These are phyloP conservation scores for Dissostichus mawsoni DNA, from an alignment of 2,113 vertebrate species.

Conservation along the genomic window DNA sequence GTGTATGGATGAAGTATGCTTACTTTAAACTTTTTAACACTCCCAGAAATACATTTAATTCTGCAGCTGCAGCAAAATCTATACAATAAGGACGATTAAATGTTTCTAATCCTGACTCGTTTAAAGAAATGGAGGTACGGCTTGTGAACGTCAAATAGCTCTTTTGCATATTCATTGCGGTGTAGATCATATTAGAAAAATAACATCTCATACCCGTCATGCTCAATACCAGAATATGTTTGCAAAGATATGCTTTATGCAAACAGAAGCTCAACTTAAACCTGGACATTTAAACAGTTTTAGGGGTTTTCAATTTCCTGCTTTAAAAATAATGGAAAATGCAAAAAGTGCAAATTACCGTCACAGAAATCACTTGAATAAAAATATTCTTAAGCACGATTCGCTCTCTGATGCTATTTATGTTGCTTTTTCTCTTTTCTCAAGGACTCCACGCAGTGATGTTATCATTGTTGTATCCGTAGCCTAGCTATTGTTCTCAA, in stretches of 20 bases:
- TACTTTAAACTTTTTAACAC: not conserved
- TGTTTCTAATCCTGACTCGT: not conserved
- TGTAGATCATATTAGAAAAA: not conserved
- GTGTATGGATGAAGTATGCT: not conserved
- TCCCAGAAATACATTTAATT: not conserved
- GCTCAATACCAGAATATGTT: not conserved
- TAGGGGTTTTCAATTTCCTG: not conserved
- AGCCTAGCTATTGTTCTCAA: constrained; percentile 15
- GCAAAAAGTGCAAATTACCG: not conserved
- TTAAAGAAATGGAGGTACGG: constrained; percentile 17
- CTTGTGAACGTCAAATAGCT: not conserved
- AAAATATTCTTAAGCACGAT: not conserved
- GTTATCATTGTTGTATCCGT: constrained; percentile 32
- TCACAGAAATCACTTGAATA: not conserved
- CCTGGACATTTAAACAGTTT: constrained; percentile 4
- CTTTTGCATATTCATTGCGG: too few relatives aligned
- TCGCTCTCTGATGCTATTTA: not conserved
- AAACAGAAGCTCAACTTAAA: constrained; percentile 5
- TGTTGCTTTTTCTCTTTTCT: constrained; percentile 1
- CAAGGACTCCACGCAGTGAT: not conserved
- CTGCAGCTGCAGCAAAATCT: not conserved
- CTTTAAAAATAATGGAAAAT: constrained; percentile 18
- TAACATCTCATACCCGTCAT: not conserved
- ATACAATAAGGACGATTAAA: not conserved
- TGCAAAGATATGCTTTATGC: not conserved